Evolutionary conservation across 2,888 invertebrate genomes (phyloP).

Genomic region (Tanaodytes sp.): DNA sequence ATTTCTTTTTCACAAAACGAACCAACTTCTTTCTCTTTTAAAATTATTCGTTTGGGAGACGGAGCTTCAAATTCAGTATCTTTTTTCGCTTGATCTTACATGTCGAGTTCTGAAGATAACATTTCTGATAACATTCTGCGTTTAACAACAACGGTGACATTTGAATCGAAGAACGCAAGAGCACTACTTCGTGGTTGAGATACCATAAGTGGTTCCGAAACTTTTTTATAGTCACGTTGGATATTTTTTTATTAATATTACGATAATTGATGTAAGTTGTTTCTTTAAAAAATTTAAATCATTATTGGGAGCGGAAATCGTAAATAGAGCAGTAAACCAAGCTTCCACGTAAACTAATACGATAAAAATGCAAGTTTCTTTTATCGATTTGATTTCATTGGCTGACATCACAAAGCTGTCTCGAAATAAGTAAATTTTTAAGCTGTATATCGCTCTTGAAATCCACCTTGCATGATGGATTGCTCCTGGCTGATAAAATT

Average conservation of each 20-base stretch:
- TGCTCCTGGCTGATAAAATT: slow-evolving; percentile 56
- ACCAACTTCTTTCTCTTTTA: slow-evolving; percentile 4
- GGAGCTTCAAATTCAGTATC: slow-evolving; percentile 2
- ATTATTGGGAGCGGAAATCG: slow-evolving; percentile 51
- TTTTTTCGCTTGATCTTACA: background rate
- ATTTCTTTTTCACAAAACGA: slow-evolving; percentile 31
- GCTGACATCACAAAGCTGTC: slow-evolving; percentile 50
- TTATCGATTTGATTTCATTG: slow-evolving; percentile 42
- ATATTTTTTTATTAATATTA: slow-evolving; percentile 26
- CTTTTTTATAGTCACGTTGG: slow-evolving; percentile 18
- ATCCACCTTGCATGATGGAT: slow-evolving; percentile 61
- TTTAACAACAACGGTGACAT: slow-evolving; percentile 3
- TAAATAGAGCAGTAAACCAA: slow-evolving; percentile 40
- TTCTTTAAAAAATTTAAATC: slow-evolving; percentile 52
- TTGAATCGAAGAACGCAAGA: slow-evolving; percentile 44
- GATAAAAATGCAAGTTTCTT: slow-evolving; percentile 23
- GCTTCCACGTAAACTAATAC: slow-evolving; percentile 11
- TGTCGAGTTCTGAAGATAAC: slow-evolving; percentile 4
- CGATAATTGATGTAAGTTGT: slow-evolving; percentile 24
- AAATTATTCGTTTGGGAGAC: slow-evolving; percentile 10
- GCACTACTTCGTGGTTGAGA: slow-evolving; percentile 37
- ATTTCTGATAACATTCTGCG: slow-evolving; percentile 15
- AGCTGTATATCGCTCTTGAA: slow-evolving; percentile 43
- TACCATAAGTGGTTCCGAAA: slow-evolving; percentile 49
- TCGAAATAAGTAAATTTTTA: slow-evolving; percentile 54